Evolutionary conservation across 2,888 invertebrate species (phyloP).

Genomic region (Lasiommata megera): DNA sequence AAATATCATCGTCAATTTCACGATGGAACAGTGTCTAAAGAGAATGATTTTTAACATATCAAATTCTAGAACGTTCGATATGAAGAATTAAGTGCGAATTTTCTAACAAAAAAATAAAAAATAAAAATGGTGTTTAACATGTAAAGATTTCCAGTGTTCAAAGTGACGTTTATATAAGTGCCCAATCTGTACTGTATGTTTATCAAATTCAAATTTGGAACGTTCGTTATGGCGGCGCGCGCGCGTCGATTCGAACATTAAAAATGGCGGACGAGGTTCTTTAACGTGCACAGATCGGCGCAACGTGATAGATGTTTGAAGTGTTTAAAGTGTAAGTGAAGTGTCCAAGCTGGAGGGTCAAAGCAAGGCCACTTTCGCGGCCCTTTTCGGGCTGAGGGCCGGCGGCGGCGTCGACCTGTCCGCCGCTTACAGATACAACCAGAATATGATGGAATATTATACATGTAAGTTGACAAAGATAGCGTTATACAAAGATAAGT

Average conservation of each 20-base stretch:
- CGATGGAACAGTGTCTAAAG: neutral
- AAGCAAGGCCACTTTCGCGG: constrained; percentile 84
- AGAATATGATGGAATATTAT: constrained; percentile 99
- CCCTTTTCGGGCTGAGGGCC: constrained; percentile 84
- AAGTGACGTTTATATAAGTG: neutral
- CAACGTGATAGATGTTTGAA: neutral
- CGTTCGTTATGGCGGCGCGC: constrained; percentile 2
- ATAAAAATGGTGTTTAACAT: too few relatives aligned
- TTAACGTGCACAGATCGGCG: constrained; percentile 33
- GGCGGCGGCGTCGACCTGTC: constrained; percentile 92
- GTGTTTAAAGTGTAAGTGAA: constrained; percentile 42
- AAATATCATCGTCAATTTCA: too few relatives aligned
- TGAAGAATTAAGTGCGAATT: neutral
- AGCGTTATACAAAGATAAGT: too few relatives aligned
- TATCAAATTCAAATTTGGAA: constrained; percentile 4
- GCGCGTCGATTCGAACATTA: constrained; percentile 1
- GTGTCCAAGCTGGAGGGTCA: constrained; percentile 83
- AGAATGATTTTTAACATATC: neutral
- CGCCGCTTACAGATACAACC: constrained; percentile 97
- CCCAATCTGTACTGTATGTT: neutral
- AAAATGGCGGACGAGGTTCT: constrained; percentile 31
- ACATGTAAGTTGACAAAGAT: constrained; percentile 94
- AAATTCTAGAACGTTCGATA: constrained; percentile 8
- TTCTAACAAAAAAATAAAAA: too few relatives aligned
- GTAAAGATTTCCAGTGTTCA: too few relatives aligned